Evolutionary conservation across 1,140 invertebrate genomes (phyloP), one percentile per base, ranked within the genome.

Genomic region (Orchesella cincta): DNA sequence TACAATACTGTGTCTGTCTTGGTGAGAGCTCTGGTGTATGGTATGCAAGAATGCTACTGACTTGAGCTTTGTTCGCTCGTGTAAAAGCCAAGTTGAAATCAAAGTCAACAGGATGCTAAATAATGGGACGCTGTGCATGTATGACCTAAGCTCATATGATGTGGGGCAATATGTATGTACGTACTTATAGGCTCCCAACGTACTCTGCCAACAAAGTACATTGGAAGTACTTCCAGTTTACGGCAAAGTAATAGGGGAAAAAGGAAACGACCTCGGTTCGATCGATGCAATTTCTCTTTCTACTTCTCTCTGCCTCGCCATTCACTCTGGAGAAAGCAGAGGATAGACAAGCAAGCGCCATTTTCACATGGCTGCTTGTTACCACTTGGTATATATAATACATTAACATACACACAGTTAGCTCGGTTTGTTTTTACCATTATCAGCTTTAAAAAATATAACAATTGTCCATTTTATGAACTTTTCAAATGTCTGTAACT

Each of bases 301-400:
- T 67, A 12, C 33, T 33, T 33, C 31, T 67, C 62, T 67, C 29
- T 67, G 62, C 62, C 33, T 23, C 31, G 14, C 52, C 52, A 57
- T 23, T 57, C 23, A 57, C 23, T 57, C 3, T 57, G 23, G 52
- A 57, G 23, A 57, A 57, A 57, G 52, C 14, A 57, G 23, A 12
- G 52, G 3, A 14, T 57, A 62, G 67, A 31, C 23, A 36, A 70
- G 51, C n/a, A 67, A 77, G 76, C 76, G 76, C 76, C 76, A 77
- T 73, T 72, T 77, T 77, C 76, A 77, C 72, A 77, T 73, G 76
- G 76, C 67, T 71, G 70, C 33, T 76, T 62, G 8, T 31, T 67
- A 12, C 12, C 54, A 14, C 54, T 62, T 46, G 39, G 54, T 62
- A 28, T 14, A 16, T 14, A 62, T 62, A 57, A 57, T 57, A 57